Conservation (phyloP, 2,888 invertebrate genomes). For the Heliconius ismenius region DNA sequence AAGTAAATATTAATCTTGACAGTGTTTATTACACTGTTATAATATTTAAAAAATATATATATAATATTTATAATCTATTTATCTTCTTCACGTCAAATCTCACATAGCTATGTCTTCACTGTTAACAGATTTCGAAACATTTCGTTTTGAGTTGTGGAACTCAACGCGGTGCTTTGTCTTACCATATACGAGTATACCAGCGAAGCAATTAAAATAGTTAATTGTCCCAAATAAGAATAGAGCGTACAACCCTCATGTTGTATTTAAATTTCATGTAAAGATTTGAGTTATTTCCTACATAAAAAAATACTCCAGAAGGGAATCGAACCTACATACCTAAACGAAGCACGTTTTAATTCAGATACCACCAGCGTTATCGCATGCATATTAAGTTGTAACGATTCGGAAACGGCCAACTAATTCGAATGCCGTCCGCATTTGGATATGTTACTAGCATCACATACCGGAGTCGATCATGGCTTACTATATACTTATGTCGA, state of each 20-base stretch:
- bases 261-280: not conserved
- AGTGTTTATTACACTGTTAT: not conserved
- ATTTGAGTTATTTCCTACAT: not conserved
- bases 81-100: not conserved
- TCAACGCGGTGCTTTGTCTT: not conserved
- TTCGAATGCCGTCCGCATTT: constrained; percentile 17
- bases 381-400: not conserved
- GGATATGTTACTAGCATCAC: not conserved
- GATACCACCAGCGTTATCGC: not conserved
- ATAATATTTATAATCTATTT: not conserved
- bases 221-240: not conserved
- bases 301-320: not conserved
- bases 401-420: constrained; percentile 13
- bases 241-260: not conserved
- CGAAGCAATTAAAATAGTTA: not conserved
- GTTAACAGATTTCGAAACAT: not conserved
- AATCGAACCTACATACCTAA: not conserved
- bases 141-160: not conserved
- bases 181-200: too few relatives aligned
- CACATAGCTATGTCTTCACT: not conserved
- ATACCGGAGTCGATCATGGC: not conserved
- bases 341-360: not conserved
- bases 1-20: not conserved
- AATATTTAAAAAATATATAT: too few relatives aligned
- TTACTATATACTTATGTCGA: not conserved